Evolutionary conservation across 2,888 invertebrate genomes (phyloP), one percentile per base, ranked within the genome.

Genomic region (Empis stercorea): DNA sequence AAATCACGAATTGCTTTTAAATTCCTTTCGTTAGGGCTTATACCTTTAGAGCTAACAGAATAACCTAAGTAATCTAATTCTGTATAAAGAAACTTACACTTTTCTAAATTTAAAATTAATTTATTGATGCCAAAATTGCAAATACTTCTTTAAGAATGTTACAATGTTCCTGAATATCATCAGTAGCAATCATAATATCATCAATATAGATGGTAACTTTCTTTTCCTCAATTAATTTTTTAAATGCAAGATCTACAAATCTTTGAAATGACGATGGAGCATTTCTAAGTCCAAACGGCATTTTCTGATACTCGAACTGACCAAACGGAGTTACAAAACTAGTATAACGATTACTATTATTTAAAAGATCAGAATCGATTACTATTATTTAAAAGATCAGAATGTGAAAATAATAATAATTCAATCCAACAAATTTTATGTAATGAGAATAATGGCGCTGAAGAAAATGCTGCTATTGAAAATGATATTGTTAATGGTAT

Each of bases 1-100:
- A 56, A 52, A 9, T 53, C 43, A 23, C 23, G 10, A 10, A 59
- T 55, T n/a, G 57, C 56, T 45, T 27, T n/a, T 3, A 44, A 10
- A 16, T 44, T 44, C 15, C 11, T 17, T 38, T 11, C 13, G 17
- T 43, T 36, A 7, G 46, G 42, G 14, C 30, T 7, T 20, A 46
- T 37, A 1, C 42, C 46, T 10, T 30, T 17, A 2, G 10, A 6
- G n/a, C 11, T 30, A 1, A 47, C 14, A 16, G n/a, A 32, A 43
- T 47, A 37, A 11, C 43, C 43, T 30, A 47, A n/a, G n/a, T n/a
- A n/a, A n/a, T n/a, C n/a, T n/a, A n/a, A n/a, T n/a, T n/a, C n/a
- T n/a, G n/a, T n/a, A n/a, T n/a, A n/a, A n/a, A n/a, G n/a, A n/a
- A n/a, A n/a, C n/a, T n/a, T n/a, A n/a, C n/a, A n/a, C n/a, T n/a